Percentiles rank a stretch among this genome's conserved stretches.
phyloP scores from a whole-genome alignment of 2,113 vertebrate species.

The Trichomycterus rosablanca region DNA sequence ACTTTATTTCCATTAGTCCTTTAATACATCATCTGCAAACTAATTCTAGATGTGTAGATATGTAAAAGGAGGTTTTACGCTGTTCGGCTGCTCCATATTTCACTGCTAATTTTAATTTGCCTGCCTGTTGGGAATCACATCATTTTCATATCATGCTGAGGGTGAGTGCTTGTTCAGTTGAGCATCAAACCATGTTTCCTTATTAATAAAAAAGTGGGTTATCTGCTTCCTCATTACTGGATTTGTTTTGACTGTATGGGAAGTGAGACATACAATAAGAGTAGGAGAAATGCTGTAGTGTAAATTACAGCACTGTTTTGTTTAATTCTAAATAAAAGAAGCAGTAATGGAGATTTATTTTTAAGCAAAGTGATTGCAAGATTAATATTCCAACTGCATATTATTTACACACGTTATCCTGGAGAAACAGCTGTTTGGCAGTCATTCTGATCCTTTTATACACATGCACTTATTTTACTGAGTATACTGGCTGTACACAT shows the following conservation, averaged over 20 bases:
- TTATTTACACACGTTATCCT: no score
- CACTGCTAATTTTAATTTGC: no score
- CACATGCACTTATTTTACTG: neutral
- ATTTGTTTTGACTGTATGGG: slow-evolving; percentile 16
- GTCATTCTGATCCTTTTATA: neutral
- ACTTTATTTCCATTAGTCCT: no score
- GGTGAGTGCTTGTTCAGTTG: neutral
- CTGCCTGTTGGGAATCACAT: neutral
- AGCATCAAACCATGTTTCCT: neutral
- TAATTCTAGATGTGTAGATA: no score
- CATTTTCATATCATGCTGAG: neutral
- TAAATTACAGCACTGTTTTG: no score
- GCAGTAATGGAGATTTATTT: neutral
- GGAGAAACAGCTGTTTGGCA: neutral
- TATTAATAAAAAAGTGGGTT: slow-evolving; percentile 2
- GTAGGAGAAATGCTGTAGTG: neutral
- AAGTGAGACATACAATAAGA: slow-evolving; percentile 14
- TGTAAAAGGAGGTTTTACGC: no score
- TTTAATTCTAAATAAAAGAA: slow-evolving; percentile 1
- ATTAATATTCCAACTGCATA: neutral
- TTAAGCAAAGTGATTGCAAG: neutral
- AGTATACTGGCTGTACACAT: neutral
- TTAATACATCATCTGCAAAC: no score
- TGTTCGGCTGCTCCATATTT: no score
- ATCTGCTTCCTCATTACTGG: slow-evolving; percentile 12